phyloP scores from a whole-genome alignment of 2,113 vertebrate species.

The Connochaetes taurinus region DNA sequence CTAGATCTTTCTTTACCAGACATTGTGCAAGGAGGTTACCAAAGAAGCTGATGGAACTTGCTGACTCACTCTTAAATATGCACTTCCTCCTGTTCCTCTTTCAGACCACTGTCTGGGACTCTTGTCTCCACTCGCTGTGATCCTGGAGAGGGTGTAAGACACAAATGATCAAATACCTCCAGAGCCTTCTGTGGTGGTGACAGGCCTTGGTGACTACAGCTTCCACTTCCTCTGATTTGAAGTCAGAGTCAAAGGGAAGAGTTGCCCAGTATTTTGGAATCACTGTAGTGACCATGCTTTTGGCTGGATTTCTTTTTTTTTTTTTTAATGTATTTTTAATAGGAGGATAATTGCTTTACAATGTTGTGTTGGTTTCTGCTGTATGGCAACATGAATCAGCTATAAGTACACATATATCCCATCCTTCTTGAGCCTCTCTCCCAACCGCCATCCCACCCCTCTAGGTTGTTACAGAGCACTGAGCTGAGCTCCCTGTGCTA shows the following conservation, averaged over 20 bases:
- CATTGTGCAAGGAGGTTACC: neutral
- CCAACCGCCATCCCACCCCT: neutral
- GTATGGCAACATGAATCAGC: neutral
- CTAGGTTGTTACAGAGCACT: neutral
- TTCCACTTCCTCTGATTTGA: neutral
- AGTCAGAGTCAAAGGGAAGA: neutral
- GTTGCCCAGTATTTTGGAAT: neutral
- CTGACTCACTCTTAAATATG: neutral
- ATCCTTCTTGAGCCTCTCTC: neutral
- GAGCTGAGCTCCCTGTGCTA: neutral
- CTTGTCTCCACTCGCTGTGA: neutral
- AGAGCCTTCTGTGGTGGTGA: neutral
- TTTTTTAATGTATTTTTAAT: neutral
- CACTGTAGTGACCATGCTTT: neutral
- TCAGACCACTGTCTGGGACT: neutral
- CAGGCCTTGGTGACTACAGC: neutral
- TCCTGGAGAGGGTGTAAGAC: neutral
- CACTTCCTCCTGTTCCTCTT: neutral
- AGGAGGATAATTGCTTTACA: neutral
- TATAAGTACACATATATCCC: neutral
- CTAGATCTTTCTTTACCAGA: neutral
- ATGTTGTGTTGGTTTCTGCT: neutral
- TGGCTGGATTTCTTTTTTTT: neutral
- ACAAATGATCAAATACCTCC: too few species aligned
- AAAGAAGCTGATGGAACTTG: neutral